These are phyloP conservation scores for Xestia rhomboidea DNA, from an alignment of 2,888 invertebrate species.

Conservation along the genomic window DNA sequence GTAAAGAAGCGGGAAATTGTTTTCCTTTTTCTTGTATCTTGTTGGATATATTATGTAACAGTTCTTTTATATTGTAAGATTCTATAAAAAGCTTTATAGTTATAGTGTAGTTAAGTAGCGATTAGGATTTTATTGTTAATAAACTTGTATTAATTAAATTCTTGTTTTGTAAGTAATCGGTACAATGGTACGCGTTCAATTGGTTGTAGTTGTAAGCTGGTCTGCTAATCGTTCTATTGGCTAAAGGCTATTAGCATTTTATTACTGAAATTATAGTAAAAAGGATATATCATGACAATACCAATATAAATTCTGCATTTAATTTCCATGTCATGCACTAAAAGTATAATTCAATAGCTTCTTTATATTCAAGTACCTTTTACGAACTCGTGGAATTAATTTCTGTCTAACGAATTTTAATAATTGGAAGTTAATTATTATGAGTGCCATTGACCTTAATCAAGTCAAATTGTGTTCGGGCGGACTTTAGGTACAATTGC, in stretches of 20 bases:
- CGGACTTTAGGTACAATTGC: constrained; percentile 55
- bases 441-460: constrained; percentile 75
- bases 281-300: constrained; percentile 11
- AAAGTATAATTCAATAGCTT: constrained; percentile 28
- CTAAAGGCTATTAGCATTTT: constrained; percentile 15
- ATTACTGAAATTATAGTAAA: constrained; percentile 16
- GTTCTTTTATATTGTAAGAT: constrained; percentile 4
- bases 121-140: constrained; percentile 37
- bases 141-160: constrained; percentile 27
- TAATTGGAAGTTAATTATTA: constrained; percentile 64
- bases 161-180: constrained; percentile 34
- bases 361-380: constrained; percentile 39
- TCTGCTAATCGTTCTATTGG: constrained; percentile 14
- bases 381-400: constrained; percentile 51
- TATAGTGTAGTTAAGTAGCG: constrained; percentile 20
- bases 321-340: constrained; percentile 17
- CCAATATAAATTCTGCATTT: constrained; percentile 25
- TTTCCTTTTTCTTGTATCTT: constrained; percentile 19
- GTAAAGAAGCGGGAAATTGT: constrained; percentile 8
- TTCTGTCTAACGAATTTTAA: constrained; percentile 61
- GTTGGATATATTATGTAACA: background rate
- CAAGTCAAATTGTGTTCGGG: constrained; percentile 63
- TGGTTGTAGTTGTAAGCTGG: constrained; percentile 14
- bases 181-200: constrained; percentile 5
- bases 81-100: constrained; percentile 20